Conservation (phyloP, 1,140 invertebrate genomes). For the Bombus pyrosoma region DNA sequence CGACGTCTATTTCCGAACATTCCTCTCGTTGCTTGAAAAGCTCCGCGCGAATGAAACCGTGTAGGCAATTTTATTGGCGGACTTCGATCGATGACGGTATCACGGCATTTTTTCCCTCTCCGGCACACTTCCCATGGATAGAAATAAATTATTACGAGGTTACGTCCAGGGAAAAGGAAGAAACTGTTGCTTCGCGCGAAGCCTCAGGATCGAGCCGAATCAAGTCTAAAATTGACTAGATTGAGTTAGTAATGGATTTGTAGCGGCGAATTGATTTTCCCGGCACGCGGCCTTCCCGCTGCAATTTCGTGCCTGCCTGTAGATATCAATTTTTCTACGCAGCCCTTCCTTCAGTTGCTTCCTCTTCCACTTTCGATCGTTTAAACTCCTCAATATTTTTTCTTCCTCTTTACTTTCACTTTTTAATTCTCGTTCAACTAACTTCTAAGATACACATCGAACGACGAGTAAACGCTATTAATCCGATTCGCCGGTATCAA, state of each 20-base stretch:
- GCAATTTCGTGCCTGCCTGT: neutral
- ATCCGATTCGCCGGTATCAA: too few species aligned
- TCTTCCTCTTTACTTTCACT: neutral
- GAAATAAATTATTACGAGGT: conserved; percentile 32
- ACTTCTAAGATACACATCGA: neutral
- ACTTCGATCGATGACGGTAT: conserved; percentile 16
- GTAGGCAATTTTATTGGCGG: conserved; percentile 12
- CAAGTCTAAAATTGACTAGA: conserved; percentile 19
- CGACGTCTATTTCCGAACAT: conserved; percentile 47
- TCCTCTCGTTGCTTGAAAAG: conserved; percentile 3
- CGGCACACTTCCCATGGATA: neutral
- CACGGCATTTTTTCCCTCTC: neutral
- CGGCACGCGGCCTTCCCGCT: neutral
- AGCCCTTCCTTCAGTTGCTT: too few species aligned
- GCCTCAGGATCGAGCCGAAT: neutral
- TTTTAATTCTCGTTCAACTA: neutral
- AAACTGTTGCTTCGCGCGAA: conserved; percentile 11
- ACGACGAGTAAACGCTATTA: neutral
- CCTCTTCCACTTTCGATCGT: neutral
- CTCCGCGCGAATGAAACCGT: neutral
- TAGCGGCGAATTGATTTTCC: conserved; percentile 6
- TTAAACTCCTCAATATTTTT: neutral
- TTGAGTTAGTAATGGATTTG: conserved; percentile 25
- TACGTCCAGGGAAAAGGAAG: neutral
- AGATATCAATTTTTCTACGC: conserved; percentile 13